Evolutionary conservation across 2,113 vertebrate species (phyloP).

Genomic region (Daphoenositta chrysoptera): DNA sequence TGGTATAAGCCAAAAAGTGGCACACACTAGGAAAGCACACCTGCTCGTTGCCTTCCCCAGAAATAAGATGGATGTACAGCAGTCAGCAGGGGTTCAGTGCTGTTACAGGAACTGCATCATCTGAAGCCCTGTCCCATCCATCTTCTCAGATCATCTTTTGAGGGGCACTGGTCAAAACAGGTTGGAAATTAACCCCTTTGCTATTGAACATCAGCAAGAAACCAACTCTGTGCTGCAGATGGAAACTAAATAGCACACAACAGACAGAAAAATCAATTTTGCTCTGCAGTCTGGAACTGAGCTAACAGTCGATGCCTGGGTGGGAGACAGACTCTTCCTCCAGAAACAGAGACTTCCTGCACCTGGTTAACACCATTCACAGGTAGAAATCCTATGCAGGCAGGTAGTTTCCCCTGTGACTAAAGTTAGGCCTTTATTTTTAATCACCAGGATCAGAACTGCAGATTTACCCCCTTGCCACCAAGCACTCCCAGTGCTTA

Average conservation of each 20-base stretch:
- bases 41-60: background rate
- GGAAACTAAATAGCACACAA: background rate
- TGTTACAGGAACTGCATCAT: background rate
- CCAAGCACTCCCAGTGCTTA: background rate
- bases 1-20: background rate
- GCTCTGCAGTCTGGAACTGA: background rate
- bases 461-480: background rate
- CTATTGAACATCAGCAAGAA: background rate
- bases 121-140: background rate
- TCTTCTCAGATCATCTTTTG: background rate
- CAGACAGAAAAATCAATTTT: background rate
- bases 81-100: background rate
- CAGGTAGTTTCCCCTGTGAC: background rate
- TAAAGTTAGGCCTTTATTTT: background rate
- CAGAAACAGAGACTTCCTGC: background rate
- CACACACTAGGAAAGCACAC: accelerated
- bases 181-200: background rate
- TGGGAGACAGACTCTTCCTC: background rate
- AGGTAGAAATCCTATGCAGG: background rate
- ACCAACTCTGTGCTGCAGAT: background rate
- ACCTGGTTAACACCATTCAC: background rate
- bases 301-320: background rate
- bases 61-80: background rate
- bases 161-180: background rate
- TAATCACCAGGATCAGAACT: background rate